Evolutionary conservation across 1,140 invertebrate genomes (phyloP).

Genomic region (Planococcus citri): DNA sequence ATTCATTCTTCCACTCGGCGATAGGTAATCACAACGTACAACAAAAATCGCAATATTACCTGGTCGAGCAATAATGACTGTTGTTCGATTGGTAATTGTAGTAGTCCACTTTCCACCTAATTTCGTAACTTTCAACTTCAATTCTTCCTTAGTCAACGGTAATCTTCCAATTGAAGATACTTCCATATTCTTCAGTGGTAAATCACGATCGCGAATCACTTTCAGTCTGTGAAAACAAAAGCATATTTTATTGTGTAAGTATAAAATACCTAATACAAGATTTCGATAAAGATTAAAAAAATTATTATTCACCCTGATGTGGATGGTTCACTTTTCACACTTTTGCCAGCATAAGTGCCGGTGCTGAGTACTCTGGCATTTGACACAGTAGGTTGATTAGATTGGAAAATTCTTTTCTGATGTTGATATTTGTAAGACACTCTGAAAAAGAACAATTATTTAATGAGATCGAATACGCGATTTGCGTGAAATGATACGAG

Average conservation of each 20-base stretch:
- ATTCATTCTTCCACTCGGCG: neutral
- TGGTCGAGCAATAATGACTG: constrained; percentile 62
- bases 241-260: neutral
- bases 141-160: constrained; percentile 42
- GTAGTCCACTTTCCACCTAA: constrained; percentile 60
- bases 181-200: constrained; percentile 62
- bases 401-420: constrained; percentile 36
- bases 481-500: neutral
- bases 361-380: constrained; percentile 18
- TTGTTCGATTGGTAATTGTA: constrained; percentile 49
- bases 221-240: constrained; percentile 34
- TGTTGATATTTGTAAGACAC: constrained; percentile 49
- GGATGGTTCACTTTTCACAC: constrained; percentile 40
- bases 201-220: constrained; percentile 30
- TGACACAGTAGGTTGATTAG: constrained; percentile 32
- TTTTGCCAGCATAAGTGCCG: constrained; percentile 15
- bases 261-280: neutral
- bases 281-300: neutral
- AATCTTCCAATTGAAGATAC: constrained; percentile 60
- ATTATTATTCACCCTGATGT: neutral
- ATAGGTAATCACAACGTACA: constrained; percentile 22
- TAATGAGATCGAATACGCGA: constrained; percentile 22
- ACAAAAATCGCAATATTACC: constrained; percentile 34
- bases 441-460: constrained; percentile 32
- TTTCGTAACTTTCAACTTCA: constrained; percentile 54